phyloP scores from a whole-genome alignment of 2,113 vertebrate genomes.

The Zapornia atra region DNA sequence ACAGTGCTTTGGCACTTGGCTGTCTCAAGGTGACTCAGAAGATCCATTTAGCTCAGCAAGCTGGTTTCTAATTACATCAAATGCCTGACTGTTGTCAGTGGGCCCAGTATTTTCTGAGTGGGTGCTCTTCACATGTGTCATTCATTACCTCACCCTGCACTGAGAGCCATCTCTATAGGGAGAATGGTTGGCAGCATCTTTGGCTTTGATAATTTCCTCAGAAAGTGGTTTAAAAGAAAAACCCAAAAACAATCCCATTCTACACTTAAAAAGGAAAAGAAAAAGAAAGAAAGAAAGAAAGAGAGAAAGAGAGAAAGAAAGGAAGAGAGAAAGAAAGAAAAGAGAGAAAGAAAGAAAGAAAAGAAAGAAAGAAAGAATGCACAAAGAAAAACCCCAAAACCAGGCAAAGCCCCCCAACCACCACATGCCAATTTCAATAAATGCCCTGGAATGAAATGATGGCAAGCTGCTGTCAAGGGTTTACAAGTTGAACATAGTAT shows the following conservation, averaged over 20 bases:
- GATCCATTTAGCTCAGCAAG: slow-evolving; percentile 25
- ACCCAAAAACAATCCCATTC: neutral
- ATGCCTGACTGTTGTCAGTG: slow-evolving; percentile 51
- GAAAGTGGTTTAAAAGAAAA: neutral
- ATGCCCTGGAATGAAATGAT: slow-evolving; percentile 26
- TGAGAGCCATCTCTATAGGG: neutral
- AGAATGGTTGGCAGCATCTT: slow-evolving; percentile 19
- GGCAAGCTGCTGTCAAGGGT: slow-evolving; percentile 3
- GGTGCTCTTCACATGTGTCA: slow-evolving; percentile 43
- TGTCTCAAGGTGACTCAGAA: slow-evolving; percentile 50
- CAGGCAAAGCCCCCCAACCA: neutral
- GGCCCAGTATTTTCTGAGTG: slow-evolving; percentile 17
- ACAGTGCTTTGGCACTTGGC: slow-evolving; percentile 12
- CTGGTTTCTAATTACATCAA: slow-evolving; percentile 62
- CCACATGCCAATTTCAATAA: slow-evolving; percentile 60
- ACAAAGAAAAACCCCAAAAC: neutral
- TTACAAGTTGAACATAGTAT: slow-evolving; percentile 49
- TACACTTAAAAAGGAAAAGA: neutral
- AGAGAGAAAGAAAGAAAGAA: too few species aligned
- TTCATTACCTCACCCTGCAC: slow-evolving; percentile 28
- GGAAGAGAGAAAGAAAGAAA: too few species aligned
- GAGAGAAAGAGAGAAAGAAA: too few species aligned
- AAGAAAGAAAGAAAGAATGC: neutral
- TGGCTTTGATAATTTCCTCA: slow-evolving; percentile 6
- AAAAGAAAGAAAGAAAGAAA: too few species aligned